Evolutionary conservation across 2,797 vertebrate genomes (phyloP).

Genomic region (Thaleichthys pacificus): DNA sequence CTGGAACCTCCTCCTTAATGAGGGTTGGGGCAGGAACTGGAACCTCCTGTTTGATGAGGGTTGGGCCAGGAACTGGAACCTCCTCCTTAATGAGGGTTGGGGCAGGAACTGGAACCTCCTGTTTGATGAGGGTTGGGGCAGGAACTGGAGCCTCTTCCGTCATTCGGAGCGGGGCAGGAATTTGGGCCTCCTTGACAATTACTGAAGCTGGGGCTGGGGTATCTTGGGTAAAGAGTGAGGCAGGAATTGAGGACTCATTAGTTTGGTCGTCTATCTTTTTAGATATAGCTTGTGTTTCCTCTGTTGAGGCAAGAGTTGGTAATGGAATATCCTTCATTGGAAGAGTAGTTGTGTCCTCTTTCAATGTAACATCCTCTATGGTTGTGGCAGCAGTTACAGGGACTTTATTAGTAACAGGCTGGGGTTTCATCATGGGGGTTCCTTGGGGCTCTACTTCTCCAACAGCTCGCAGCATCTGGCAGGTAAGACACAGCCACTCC

Average conservation of each 20-base stretch:
- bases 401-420: conserved; percentile 44
- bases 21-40: too few relatives aligned
- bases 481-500: conserved; percentile 95
- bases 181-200: neutral
- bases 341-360: conserved; percentile 7
- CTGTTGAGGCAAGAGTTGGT: neutral
- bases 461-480: conserved; percentile 92
- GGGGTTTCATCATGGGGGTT: conserved; percentile 55
- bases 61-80: conserved; percentile 7
- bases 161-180: conserved; percentile 16
- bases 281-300: neutral
- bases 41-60: neutral
- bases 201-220: neutral
- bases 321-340: neutral
- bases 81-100: conserved; percentile 2
- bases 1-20: too few relatives aligned
- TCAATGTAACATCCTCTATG: neutral
- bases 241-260: neutral
- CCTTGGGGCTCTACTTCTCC: conserved; percentile 71
- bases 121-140: too few relatives aligned
- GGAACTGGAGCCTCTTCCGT: too few relatives aligned
- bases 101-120: too few relatives aligned
- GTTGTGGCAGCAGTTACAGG: neutral
- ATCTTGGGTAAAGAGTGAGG: neutral
- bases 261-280: neutral